These are phyloP conservation scores for Sander lucioperca DNA, from an alignment of 2,113 vertebrate genomes.

Conservation along the genomic window DNA sequence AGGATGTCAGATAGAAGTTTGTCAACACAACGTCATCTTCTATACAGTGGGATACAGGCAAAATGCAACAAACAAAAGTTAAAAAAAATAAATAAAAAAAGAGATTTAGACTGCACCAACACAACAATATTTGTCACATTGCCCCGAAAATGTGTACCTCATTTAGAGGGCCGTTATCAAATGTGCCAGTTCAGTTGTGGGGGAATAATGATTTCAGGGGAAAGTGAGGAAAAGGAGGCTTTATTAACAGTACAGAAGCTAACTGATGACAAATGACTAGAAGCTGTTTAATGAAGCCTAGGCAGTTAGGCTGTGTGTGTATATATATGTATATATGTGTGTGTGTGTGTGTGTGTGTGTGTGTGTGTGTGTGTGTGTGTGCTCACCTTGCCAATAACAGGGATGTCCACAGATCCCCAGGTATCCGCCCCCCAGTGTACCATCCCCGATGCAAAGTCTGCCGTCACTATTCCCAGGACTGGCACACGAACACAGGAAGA, in stretches of 20 bases:
- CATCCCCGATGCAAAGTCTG: slow-evolving; percentile 88
- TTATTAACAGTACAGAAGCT: not conserved
- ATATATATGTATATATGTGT: not conserved
- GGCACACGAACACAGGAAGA: slow-evolving; percentile 24
- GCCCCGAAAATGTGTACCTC: not conserved
- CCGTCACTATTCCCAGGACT: slow-evolving; percentile 88
- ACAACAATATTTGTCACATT: not conserved
- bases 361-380: not conserved
- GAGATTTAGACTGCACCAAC: not conserved
- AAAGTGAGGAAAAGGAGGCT: not conserved
- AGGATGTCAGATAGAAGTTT: not conserved
- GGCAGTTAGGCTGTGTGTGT: not conserved
- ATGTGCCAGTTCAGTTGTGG: not conserved
- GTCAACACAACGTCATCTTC: too few species aligned
- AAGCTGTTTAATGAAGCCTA: not conserved
- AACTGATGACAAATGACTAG: not conserved
- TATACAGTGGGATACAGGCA: too few species aligned
- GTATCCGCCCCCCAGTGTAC: slow-evolving; percentile 88
- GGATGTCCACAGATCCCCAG: slow-evolving; percentile 91
- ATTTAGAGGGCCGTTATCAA: not conserved
- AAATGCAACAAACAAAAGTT: too few species aligned
- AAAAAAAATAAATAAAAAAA: too few species aligned
- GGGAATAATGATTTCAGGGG: not conserved
- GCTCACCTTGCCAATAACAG: slow-evolving; percentile 87
- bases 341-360: not conserved